These are phyloP conservation scores for Leptopterna dolabrata DNA, from an alignment of 2,888 invertebrate genomes.

Conservation along the genomic window DNA sequence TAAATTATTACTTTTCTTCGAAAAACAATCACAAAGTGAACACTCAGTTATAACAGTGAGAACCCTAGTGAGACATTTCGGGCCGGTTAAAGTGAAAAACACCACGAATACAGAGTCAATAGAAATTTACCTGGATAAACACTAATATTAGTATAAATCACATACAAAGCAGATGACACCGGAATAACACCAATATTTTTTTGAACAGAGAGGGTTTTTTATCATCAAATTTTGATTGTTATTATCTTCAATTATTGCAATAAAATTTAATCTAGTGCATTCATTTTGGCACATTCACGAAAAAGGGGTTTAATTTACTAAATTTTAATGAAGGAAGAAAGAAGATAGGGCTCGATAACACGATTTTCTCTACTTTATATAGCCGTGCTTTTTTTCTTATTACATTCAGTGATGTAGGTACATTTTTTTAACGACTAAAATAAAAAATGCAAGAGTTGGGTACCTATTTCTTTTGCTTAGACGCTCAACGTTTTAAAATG, in stretches of 20 bases:
- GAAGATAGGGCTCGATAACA: background rate
- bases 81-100: constrained; percentile 35
- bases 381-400: constrained; percentile 12
- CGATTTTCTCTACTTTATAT: constrained; percentile 9
- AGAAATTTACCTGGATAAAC: constrained; percentile 32
- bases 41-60: constrained; percentile 51
- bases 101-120: constrained; percentile 30
- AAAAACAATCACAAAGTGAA: constrained; percentile 51
- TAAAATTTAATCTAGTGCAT: constrained; percentile 41
- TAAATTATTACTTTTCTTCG: background rate
- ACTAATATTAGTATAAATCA: constrained; percentile 37
- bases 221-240: constrained; percentile 53
- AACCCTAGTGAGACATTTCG: constrained; percentile 38
- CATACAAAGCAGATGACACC: constrained; percentile 48
- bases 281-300: constrained; percentile 39
- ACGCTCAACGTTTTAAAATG: background rate
- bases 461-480: background rate
- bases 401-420: constrained; percentile 31
- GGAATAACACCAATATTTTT: constrained; percentile 37
- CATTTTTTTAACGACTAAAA: background rate
- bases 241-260: constrained; percentile 50
- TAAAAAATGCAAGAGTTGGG: background rate
- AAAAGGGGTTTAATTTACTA: background rate
- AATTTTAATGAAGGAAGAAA: background rate
- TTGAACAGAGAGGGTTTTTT: background rate